Evolutionary conservation across 2,888 invertebrate genomes (phyloP).

Genomic region (Lasiommata megera): DNA sequence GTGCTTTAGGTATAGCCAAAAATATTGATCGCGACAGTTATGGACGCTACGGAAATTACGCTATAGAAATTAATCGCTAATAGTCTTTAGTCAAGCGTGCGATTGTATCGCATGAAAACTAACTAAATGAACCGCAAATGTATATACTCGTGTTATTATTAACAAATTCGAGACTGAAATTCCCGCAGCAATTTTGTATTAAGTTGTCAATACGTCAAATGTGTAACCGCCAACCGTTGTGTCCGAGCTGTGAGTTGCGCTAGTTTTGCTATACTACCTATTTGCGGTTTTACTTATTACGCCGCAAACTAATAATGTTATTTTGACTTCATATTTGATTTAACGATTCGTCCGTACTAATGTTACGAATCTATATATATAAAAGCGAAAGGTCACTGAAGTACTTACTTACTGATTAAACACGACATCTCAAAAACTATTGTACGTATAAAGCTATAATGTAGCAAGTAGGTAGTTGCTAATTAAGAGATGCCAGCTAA

Average conservation of each 20-base stretch:
- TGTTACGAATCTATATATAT: no score
- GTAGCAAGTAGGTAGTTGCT: no score
- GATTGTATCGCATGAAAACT: not conserved
- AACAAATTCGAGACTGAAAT: not conserved
- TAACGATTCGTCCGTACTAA: no score
- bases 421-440: no score
- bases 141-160: not conserved
- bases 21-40: no score
- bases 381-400: no score
- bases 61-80: no score
- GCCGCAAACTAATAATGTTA: not conserved
- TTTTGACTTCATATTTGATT: not conserved
- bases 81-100: not conserved
- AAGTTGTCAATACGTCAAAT: not conserved
- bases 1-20: no score
- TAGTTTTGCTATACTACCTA: slow-evolving; percentile 8
- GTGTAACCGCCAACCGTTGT: not conserved
- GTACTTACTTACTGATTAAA: no score
- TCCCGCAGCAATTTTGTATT: not conserved
- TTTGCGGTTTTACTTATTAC: not conserved
- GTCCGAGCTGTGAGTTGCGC: slow-evolving; percentile 1
- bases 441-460: no score
- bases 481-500: no score
- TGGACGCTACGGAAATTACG: no score
- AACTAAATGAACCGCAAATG: not conserved